phyloP scores from a whole-genome alignment of 2,113 vertebrate species.

The Talpa occidentalis region DNA sequence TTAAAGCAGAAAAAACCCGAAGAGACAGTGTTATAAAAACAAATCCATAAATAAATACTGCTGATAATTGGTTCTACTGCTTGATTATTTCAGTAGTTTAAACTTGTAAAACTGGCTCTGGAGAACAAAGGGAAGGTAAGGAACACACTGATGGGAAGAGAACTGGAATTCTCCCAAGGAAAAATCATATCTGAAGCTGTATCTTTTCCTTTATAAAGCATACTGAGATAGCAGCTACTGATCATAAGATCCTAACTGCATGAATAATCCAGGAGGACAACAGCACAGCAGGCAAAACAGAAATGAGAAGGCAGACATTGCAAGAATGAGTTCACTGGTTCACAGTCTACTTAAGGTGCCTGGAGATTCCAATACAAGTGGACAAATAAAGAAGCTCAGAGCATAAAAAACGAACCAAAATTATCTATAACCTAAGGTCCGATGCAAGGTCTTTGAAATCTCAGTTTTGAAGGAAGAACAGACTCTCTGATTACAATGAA shows the following conservation, averaged over 20 bases:
- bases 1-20: conserved; percentile 64
- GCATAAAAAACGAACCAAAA: conserved; percentile 30
- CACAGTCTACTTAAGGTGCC: conserved; percentile 36
- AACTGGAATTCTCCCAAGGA: conserved; percentile 53
- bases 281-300: conserved; percentile 62
- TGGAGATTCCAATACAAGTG: not conserved
- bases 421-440: not conserved
- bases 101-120: conserved; percentile 37
- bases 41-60: conserved; percentile 82
- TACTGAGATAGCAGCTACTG: conserved; percentile 53
- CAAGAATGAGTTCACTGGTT: conserved; percentile 57
- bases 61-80: conserved; percentile 66
- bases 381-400: conserved; percentile 47
- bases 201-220: conserved; percentile 64
- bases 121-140: conserved; percentile 28
- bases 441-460: conserved; percentile 30
- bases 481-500: conserved; percentile 49
- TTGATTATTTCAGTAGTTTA: conserved; percentile 75
- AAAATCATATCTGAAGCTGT: conserved; percentile 68
- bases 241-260: conserved; percentile 67
- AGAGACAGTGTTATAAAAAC: conserved; percentile 73
- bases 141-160: conserved; percentile 32
- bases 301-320: conserved; percentile 66
- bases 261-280: conserved; percentile 62
- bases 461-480: not conserved